phyloP scores from a whole-genome alignment of 2,797 vertebrate species.

The Psittacula echo region DNA sequence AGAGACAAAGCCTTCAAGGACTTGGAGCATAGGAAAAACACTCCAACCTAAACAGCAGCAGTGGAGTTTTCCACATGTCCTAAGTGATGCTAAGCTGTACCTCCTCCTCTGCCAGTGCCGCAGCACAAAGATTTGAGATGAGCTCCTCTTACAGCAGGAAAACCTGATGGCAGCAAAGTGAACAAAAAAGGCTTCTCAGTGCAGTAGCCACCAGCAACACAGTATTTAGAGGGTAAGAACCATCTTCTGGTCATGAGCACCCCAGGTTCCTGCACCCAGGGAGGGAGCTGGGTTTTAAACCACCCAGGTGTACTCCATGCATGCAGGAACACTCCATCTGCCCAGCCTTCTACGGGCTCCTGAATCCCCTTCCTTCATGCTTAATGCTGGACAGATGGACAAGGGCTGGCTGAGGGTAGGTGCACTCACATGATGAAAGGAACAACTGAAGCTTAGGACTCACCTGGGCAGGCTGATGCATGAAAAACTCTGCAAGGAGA shows the following conservation, averaged over 20 bases:
- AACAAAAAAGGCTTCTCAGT: no score
- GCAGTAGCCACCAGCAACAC: neutral
- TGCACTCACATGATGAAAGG: fast-evolving
- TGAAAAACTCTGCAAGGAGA: neutral
- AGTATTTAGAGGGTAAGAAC: neutral
- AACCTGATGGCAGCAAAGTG: neutral
- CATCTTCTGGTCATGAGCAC: neutral
- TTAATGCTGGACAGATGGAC: neutral
- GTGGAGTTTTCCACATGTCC: neutral
- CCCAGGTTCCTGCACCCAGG: fast-evolving
- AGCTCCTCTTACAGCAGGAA: neutral
- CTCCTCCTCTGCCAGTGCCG: neutral
- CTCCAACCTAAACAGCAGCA: neutral
- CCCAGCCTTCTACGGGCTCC: neutral
- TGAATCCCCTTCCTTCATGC: neutral
- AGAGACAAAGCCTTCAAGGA: neutral
- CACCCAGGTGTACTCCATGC: neutral
- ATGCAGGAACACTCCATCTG: fast-evolving
- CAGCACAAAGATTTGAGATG: neutral
- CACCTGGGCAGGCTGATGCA: neutral
- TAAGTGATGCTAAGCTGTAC: fast-evolving
- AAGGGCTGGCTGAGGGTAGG: neutral
- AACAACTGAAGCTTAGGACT: neutral
- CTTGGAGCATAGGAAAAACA: neutral
- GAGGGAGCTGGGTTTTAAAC: neutral